Conservation (phyloP, 2,888 invertebrate species). For the Heliconius sara region DNA sequence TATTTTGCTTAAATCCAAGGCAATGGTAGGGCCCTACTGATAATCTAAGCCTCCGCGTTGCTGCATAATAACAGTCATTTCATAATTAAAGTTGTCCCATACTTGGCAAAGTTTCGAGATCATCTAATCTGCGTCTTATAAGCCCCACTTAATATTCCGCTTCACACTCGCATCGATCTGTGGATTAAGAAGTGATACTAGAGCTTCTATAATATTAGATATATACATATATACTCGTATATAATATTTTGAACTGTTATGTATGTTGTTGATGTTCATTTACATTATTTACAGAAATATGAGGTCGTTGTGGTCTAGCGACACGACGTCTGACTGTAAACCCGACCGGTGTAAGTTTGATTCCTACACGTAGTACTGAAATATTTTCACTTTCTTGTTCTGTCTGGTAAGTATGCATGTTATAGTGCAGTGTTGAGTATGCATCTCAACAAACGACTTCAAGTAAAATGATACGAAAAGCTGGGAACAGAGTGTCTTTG, state of each 20-base stretch:
- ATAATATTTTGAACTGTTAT: background rate
- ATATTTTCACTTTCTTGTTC: background rate
- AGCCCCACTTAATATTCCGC: constrained; percentile 51
- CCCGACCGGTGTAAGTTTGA: background rate
- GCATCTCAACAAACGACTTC: background rate
- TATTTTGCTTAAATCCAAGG: background rate
- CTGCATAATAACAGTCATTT: constrained; percentile 43
- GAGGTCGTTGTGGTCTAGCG: too few relatives aligned
- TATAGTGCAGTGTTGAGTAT: background rate
- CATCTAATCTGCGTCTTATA: constrained; percentile 47
- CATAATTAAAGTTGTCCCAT: constrained; percentile 49
- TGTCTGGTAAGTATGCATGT: background rate
- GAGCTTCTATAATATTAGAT: constrained; percentile 5
- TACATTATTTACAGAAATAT: too few relatives aligned
- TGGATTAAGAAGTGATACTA: constrained; percentile 38
- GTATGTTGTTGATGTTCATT: too few relatives aligned
- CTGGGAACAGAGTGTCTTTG: background rate
- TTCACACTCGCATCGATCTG: constrained; percentile 50
- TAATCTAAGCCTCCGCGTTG: constrained; percentile 13
- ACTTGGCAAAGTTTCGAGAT: constrained; percentile 48
- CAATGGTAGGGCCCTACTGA: constrained; percentile 6
- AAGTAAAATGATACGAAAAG: background rate
- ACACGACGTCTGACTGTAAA: too few relatives aligned
- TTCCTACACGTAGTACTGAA: background rate
- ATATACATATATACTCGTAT: background rate